Conservation (phyloP, 2,888 invertebrate species). For the Sclerodermus sp. region DNA sequence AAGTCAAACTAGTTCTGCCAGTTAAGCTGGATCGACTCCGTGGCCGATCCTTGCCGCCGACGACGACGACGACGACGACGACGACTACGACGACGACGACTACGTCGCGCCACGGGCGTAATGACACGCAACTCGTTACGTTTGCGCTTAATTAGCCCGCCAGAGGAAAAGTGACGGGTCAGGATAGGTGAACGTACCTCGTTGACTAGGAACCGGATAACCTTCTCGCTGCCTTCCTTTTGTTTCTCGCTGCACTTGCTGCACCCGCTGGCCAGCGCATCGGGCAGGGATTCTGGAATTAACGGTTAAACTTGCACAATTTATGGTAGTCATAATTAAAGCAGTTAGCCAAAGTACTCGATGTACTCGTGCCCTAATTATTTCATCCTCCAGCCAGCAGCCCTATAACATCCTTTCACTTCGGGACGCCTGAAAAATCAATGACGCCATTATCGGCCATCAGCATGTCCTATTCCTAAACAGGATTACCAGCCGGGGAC, state of each 20-base stretch:
- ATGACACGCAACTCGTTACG: slow-evolving; percentile 11
- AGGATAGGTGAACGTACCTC: slow-evolving; percentile 42
- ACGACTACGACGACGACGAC: too few species aligned
- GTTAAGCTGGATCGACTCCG: slow-evolving; percentile 12
- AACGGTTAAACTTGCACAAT: background rate
- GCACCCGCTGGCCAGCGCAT: slow-evolving; percentile 71
- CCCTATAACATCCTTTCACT: too few species aligned
- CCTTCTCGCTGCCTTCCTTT: slow-evolving; percentile 65
- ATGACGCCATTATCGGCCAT: too few species aligned
- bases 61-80: too few species aligned
- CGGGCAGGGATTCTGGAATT: slow-evolving; percentile 66
- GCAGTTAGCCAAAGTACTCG: too few species aligned
- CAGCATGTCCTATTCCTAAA: too few species aligned
- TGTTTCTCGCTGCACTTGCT: slow-evolving; percentile 70
- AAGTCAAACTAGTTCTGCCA: slow-evolving; percentile 23
- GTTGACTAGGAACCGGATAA: slow-evolving; percentile 67
- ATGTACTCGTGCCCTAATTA: too few species aligned
- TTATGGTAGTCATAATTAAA: background rate
- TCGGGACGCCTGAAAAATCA: too few species aligned
- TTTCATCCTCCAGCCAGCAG: too few species aligned
- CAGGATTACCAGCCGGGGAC: too few species aligned
- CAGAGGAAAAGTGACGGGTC: slow-evolving; percentile 21
- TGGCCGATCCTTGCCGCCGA: background rate
- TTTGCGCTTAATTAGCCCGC: slow-evolving; percentile 17
- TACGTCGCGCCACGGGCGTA: background rate